Evolutionary conservation across 2,888 invertebrate species (phyloP).

Genomic region (Anthrax anthrax): DNA sequence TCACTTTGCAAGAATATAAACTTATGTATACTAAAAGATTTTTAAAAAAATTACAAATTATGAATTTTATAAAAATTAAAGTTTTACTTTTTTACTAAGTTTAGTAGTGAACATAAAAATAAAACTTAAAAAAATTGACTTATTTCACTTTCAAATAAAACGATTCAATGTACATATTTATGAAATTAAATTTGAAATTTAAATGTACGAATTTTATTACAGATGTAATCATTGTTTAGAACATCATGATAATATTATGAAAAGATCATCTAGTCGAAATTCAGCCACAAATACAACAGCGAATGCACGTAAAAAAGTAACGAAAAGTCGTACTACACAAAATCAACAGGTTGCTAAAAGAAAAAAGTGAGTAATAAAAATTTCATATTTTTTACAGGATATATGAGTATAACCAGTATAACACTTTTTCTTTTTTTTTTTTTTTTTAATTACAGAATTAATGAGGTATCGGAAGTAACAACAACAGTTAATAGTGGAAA

Average conservation of each 20-base stretch:
- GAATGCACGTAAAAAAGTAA: constrained; percentile 36
- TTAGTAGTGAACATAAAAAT: too few species aligned
- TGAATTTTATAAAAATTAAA: too few species aligned
- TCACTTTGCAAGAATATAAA: too few species aligned
- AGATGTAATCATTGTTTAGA: constrained; percentile 21
- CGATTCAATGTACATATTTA: too few species aligned
- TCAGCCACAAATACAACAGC: constrained; percentile 24
- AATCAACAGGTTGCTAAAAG: constrained; percentile 30
- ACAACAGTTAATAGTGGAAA: constrained; percentile 7
- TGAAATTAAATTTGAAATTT: not conserved
- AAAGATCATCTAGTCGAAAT: constrained; percentile 18
- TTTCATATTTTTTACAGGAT: not conserved
- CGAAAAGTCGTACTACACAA: constrained; percentile 33
- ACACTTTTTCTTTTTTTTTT: too few species aligned
- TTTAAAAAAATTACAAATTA: too few species aligned
- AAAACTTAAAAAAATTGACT: too few species aligned
- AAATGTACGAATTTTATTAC: constrained; percentile 1
- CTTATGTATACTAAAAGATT: too few species aligned
- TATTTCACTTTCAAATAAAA: too few species aligned
- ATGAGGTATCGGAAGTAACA: constrained; percentile 4
- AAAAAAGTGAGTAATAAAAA: constrained; percentile 37
- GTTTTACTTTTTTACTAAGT: too few species aligned
- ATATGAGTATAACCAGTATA: too few species aligned
- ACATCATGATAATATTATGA: constrained; percentile 30
- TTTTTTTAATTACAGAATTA: not conserved